These are phyloP conservation scores for Contarinia nasturtii DNA, from an alignment of 1,140 invertebrate genomes.

Conservation along the genomic window DNA sequence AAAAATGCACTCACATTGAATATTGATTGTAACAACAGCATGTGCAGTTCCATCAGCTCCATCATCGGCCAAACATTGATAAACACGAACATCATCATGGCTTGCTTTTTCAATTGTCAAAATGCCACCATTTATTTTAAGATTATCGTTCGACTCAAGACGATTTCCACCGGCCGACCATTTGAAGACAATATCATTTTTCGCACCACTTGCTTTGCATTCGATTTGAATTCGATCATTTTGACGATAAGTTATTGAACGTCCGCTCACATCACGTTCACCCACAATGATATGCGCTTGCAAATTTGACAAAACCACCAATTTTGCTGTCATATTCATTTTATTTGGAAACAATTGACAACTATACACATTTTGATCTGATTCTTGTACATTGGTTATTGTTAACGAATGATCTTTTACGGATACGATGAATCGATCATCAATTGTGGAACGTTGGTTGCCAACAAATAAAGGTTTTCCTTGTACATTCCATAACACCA, in stretches of 20 bases:
- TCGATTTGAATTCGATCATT: conserved; percentile 16
- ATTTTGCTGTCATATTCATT: conserved; percentile 10
- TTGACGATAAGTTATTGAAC: conserved; percentile 17
- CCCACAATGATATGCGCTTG: conserved; percentile 15
- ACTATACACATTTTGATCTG: conserved; percentile 18
- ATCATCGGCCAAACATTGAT: conserved; percentile 19
- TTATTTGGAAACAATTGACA: conserved; percentile 14
- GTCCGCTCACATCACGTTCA: conserved; percentile 18
- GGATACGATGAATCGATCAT: conserved; percentile 9
- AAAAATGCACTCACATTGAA: conserved; percentile 10
- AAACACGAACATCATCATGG: conserved; percentile 13
- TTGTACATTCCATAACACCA: conserved; percentile 19
- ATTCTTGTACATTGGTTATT: conserved; percentile 7
- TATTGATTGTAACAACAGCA: conserved; percentile 14
- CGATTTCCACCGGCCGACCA: conserved; percentile 19
- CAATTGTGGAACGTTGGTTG: conserved; percentile 9
- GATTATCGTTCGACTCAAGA: conserved; percentile 2
- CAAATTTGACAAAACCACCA: conserved; percentile 10
- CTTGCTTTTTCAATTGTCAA: conserved; percentile 12
- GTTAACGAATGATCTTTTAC: conserved; percentile 17
- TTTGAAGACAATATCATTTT: conserved; percentile 11
- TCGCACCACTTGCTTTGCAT: conserved; percentile 11
- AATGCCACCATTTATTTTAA: not conserved
- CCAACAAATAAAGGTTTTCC: conserved; percentile 7
- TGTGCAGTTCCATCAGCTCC: conserved; percentile 12